phyloP scores from a whole-genome alignment of 64 coral and sea anemone species.

The Cladopsammia gracilis region DNA sequence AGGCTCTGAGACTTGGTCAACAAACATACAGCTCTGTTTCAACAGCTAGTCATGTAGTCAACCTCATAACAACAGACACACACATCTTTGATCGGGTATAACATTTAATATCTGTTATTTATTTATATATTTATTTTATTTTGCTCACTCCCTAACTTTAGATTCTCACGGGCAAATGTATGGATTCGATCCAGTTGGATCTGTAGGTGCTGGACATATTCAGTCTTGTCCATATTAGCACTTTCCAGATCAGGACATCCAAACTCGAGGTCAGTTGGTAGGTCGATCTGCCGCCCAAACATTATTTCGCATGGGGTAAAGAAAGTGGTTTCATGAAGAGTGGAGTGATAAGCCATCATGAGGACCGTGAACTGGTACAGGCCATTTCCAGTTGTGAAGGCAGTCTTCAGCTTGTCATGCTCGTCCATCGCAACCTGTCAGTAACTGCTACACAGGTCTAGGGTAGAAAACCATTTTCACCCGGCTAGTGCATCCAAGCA shows the following conservation, averaged over 20 bases:
- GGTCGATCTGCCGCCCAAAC: conserved; percentile 12
- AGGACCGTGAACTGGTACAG: too few relatives aligned
- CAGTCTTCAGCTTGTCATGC: too few relatives aligned
- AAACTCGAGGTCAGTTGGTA: not conserved
- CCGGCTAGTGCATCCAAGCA: not conserved
- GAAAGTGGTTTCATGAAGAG: too few relatives aligned
- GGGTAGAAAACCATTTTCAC: conserved; percentile 10
- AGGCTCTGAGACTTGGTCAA: conserved; percentile 47
- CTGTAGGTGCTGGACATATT: conserved; percentile 17
- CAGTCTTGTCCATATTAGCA: not conserved
- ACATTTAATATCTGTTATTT: not conserved
- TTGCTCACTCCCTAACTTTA: conserved; percentile 20
- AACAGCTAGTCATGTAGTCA: conserved; percentile 16
- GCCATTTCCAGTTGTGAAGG: too few relatives aligned
- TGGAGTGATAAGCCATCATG: too few relatives aligned
- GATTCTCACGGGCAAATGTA: conserved; percentile 30
- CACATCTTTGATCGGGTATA: conserved; percentile 63
- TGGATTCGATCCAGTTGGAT: conserved; percentile 4
- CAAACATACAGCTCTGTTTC: not conserved
- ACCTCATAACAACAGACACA: conserved; percentile 64
- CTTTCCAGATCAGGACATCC: not conserved
- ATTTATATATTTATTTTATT: not conserved
- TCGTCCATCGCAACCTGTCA: too few relatives aligned
- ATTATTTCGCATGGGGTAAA: too few relatives aligned
- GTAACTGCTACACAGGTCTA: not conserved